Base-by-base conservation (phyloP, 1,140 invertebrate genomes). In the Chymomyza costata region DNA sequence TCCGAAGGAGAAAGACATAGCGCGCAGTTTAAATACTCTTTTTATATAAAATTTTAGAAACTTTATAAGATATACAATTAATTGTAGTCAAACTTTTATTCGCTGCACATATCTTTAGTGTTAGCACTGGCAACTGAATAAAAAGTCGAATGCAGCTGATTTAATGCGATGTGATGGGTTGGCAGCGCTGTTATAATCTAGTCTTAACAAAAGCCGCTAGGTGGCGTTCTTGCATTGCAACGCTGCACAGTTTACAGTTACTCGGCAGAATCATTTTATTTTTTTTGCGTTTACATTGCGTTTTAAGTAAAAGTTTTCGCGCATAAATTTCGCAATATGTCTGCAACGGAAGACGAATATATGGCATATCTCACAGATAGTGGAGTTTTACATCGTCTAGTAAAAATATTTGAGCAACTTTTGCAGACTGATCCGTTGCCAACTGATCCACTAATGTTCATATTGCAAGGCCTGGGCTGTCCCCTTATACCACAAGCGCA, bases 1-100 rank as follows among this genome's bases (percentile, higher is more conserved):
- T 16, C 64, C 56, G 31, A 85, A 82, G 2, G 68, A 67, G 44
- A 83, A 84, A 1, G 82, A 84, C 83, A 85, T 85, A 3, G 15
- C 39, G 43, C 0, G n/a, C 15, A 13, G 28, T 15, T 8, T n/a
- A 19, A 6, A 34, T 39, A 25, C 21, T 25, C n/a, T n/a, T 48
- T 55, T 0, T 3, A 35, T 21, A 6, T 1, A 5, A 10, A 55
- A 34, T 63, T 46, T 38, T 1, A 1, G 14, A 8, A 13, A n/a
- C n/a, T 41, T 13, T 17, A 50, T 21, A 6, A 32, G 1, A 30
- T 61, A 19, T 19, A 40, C n/a, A 31, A 25, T n/a, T n/a, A n/a
- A n/a, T n/a, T n/a, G n/a, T n/a, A n/a, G n/a, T n/a, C n/a, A n/a
- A n/a, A n/a, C n/a, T n/a, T n/a, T n/a, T n/a, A n/a, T n/a, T n/a